Conservation (phyloP, 2,888 invertebrate species). For the Diarsia rubi region DNA sequence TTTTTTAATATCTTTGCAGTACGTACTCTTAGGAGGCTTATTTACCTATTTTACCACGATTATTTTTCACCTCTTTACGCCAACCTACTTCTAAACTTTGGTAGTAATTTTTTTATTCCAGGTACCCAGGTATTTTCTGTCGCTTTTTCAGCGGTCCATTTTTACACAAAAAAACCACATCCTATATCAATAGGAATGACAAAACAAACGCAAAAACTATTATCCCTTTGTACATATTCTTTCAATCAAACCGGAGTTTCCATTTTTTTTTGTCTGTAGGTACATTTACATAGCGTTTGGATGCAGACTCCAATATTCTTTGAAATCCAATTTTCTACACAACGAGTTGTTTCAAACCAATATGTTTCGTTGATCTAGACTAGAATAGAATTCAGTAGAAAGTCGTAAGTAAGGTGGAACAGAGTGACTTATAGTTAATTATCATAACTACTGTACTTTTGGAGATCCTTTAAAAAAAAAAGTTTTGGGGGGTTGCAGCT, state of each 20-base stretch:
- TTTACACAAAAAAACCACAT: constrained; percentile 27
- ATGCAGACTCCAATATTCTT: constrained; percentile 63
- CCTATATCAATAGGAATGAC: constrained; percentile 19
- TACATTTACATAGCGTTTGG: constrained; percentile 56
- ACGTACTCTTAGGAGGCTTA: no score
- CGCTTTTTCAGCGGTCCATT: background rate
- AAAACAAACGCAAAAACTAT: constrained; percentile 51
- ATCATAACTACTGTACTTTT: background rate
- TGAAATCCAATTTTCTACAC: constrained; percentile 64
- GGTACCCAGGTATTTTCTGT: background rate
- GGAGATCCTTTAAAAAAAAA: background rate
- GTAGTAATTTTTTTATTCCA: background rate
- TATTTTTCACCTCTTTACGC: background rate
- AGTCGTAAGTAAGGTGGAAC: constrained; percentile 5
- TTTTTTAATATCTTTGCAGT: no score
- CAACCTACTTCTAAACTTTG: background rate
- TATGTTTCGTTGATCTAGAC: constrained; percentile 52
- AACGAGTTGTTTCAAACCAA: constrained; percentile 58
- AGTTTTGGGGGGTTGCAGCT: background rate
- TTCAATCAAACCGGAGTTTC: constrained; percentile 54
- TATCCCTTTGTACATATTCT: constrained; percentile 51
- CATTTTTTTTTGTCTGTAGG: constrained; percentile 48
- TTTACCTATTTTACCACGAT: no score
- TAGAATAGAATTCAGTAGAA: constrained; percentile 22
- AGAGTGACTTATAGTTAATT: constrained; percentile 4